Conservation (phyloP, 1,140 invertebrate species). For the Drosophila chauvacae region DNA sequence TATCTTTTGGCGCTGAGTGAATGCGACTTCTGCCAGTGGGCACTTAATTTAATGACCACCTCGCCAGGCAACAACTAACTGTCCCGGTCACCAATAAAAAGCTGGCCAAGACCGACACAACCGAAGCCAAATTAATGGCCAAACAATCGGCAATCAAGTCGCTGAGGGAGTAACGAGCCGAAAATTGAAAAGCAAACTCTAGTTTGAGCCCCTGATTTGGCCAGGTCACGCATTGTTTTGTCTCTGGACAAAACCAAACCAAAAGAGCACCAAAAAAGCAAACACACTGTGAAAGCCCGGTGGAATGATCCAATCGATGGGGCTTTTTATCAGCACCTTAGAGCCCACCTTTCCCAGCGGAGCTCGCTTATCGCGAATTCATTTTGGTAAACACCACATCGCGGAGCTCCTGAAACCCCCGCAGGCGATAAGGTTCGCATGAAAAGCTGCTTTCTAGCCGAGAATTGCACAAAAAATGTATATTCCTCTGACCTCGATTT, state of each 20-base stretch:
- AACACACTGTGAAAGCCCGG: background rate
- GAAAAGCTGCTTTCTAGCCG: slow-evolving; percentile 11
- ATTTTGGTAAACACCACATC: slow-evolving; percentile 58
- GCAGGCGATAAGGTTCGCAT: slow-evolving; percentile 20
- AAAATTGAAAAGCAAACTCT: slow-evolving; percentile 40
- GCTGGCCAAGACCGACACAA: slow-evolving; percentile 7
- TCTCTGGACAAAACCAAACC: slow-evolving; percentile 1
- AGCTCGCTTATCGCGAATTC: slow-evolving; percentile 63
- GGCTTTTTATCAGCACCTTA: slow-evolving; percentile 40
- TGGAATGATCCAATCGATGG: slow-evolving; percentile 51
- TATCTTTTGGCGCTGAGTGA: slow-evolving; percentile 15
- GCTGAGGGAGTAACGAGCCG: slow-evolving; percentile 26
- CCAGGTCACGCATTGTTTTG: slow-evolving; percentile 65
- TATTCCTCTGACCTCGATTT: slow-evolving; percentile 51
- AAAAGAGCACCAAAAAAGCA: background rate
- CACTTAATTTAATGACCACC: slow-evolving; percentile 72
- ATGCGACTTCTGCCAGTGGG: slow-evolving; percentile 29
- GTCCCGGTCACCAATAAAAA: slow-evolving; percentile 21
- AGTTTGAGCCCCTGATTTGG: slow-evolving; percentile 57
- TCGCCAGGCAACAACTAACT: slow-evolving; percentile 28
- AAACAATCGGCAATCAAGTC: slow-evolving; percentile 52
- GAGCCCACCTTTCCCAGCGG: background rate
- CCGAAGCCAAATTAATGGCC: slow-evolving; percentile 53
- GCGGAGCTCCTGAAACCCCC: background rate
- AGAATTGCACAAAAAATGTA: slow-evolving; percentile 28